Percentiles rank a stretch among this genome's conserved stretches.
Evolutionary conservation across 2,113 vertebrate genomes (phyloP).

Genomic region (Edolisoma coerulescens): DNA sequence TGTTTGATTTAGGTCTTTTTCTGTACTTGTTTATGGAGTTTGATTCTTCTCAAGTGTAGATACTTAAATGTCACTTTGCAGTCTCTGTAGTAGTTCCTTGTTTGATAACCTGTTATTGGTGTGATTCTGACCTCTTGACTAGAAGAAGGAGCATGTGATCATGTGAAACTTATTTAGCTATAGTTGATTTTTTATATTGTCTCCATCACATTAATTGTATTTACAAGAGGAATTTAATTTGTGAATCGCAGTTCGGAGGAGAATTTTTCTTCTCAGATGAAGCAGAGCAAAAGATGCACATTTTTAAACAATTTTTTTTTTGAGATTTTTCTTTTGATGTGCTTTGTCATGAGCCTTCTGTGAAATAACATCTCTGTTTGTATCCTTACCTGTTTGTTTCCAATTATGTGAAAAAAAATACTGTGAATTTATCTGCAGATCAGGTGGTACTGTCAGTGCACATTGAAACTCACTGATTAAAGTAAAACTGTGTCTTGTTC

Average conservation of each 20-base stretch:
- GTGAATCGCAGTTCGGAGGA: not conserved
- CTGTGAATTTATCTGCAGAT: not conserved
- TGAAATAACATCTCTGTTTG: not conserved
- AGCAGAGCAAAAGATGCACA: not conserved
- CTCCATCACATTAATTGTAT: not conserved
- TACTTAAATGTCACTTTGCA: not conserved
- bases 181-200: not conserved
- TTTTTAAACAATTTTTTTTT: not conserved
- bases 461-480: not conserved
- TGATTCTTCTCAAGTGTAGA: not conserved
- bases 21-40: not conserved
- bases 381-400: not conserved
- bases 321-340: not conserved
- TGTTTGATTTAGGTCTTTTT: not conserved
- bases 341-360: not conserved
- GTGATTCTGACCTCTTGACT: not conserved
- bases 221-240: not conserved
- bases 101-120: not conserved
- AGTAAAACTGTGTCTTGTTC: not conserved
- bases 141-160: not conserved
- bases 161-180: not conserved
- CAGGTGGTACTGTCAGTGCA: not conserved
- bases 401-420: not conserved
- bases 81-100: not conserved
- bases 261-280: not conserved